Base-by-base conservation (phyloP, 2,888 invertebrate species). In the Panopea generosa region DNA sequence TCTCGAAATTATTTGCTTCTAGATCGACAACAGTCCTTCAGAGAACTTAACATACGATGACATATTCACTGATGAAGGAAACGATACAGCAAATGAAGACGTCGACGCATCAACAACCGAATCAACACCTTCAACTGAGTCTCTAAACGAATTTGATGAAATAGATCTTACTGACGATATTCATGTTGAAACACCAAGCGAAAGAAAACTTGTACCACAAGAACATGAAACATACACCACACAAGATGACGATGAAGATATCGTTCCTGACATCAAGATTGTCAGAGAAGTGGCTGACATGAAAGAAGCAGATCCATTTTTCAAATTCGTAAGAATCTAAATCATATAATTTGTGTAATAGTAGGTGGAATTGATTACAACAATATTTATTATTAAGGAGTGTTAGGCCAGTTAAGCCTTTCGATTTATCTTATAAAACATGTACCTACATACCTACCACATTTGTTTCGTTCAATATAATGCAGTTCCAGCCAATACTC, bases 281-380 rank as follows among this genome's bases (percentile, higher is more conserved):
- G 61, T 61, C 9, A 59, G 60, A 14, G 66, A 55, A 27, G 26
- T 61, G 3, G 40, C 47, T 9, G 50, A 60, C 33, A 55, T 72
- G 38, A 38, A 65, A 20, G 49, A 72, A 11, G 29, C 53, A 4
- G 59, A 65, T 14, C 59, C 43, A 45, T 61, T 66, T 38, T 47
- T 62, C 27, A 62, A 62, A 26, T 33, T 70, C 33, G 70, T 70
- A 53, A 33, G 69, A 38, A 33, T n/a, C n/a, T n/a, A n/a, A n/a
- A n/a, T n/a, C n/a, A n/a, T n/a, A n/a, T n/a, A n/a, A n/a, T n/a
- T n/a, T n/a, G n/a, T n/a, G n/a, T n/a, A n/a, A n/a, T n/a, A n/a
- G n/a, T n/a, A n/a, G n/a, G n/a, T n/a, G n/a, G n/a, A n/a, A n/a
- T n/a, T n/a, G n/a, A n/a, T n/a, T n/a, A n/a, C n/a, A n/a, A n/a